These are phyloP conservation scores for Hemibagrus guttatus DNA, from an alignment of 2,797 vertebrate genomes.

Conservation along the genomic window DNA sequence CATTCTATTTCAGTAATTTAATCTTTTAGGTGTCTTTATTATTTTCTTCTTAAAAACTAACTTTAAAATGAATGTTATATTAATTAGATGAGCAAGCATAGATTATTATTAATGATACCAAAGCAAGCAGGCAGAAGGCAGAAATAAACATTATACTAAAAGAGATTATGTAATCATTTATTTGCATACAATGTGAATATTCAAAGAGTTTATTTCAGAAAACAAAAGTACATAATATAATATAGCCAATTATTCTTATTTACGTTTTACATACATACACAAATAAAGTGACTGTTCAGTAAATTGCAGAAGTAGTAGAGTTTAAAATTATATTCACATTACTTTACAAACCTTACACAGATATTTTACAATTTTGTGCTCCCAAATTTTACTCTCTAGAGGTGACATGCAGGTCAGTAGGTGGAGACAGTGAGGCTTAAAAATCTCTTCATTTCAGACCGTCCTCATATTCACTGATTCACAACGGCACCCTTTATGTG, in stretches of 20 bases:
- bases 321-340: slow-evolving; percentile 65
- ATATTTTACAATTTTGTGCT: slow-evolving; percentile 61
- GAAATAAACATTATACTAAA: background rate
- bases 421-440: slow-evolving; percentile 28
- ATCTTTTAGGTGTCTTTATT: background rate
- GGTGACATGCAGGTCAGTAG: slow-evolving; percentile 47
- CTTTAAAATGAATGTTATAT: no score
- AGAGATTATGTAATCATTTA: slow-evolving; percentile 48
- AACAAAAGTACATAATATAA: slow-evolving; percentile 68
- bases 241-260: slow-evolving; percentile 62
- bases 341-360: slow-evolving; percentile 56
- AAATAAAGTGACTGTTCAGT: slow-evolving; percentile 75
- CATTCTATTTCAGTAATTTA: background rate
- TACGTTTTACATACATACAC: slow-evolving; percentile 63
- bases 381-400: slow-evolving; percentile 30
- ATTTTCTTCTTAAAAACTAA: background rate
- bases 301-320: slow-evolving; percentile 66
- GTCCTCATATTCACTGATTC: background rate
- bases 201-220: slow-evolving; percentile 60
- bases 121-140: background rate
- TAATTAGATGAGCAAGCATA: background rate
- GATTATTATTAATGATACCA: background rate
- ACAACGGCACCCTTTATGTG: background rate
- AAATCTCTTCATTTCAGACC: background rate
- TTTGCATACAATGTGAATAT: slow-evolving; percentile 56